Evolutionary conservation across 2,888 invertebrate species (phyloP), one percentile per base, ranked within the genome.

Genomic region (Dryocosmus kuriphilus): DNA sequence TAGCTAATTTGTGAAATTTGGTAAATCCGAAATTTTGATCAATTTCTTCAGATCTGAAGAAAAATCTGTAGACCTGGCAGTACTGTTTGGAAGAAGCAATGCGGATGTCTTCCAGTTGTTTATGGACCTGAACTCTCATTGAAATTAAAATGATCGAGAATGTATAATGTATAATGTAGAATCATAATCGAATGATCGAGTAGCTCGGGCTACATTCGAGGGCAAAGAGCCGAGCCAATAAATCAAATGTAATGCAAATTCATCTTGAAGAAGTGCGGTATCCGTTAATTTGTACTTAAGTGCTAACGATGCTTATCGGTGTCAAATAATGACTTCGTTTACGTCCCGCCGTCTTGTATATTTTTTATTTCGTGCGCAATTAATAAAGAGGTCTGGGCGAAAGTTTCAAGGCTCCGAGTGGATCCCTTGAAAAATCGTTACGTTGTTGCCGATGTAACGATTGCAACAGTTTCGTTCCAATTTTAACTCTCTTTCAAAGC

Each of bases 311-410:
- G 27, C 27, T 71, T 71, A 71, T 71, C 71, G 30, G 71, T 71
- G 71, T 71, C 71, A 71, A 71, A 71, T 32, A 71, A 71, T 71
- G 27, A 71, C 71, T 51, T 71, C 71, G 71, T 71, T 71, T 51
- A 71, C 30, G 51, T 51, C n/a, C n/a, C 51, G 9, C 30, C 7
- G 4, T 71, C 46, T 46, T 63, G 8, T 63, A 32, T 4, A 32
- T n/a, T 16, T 46, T 46, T 63, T 63, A 35, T 67, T 67, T 27
- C 67, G 46, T 67, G 67, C 22, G 67, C 67, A 67, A 67, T 67
- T 67, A 67, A 67, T 67, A 67, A 67, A 67, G 41, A 24, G 24
- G 41, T 24, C 67, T 32, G 41, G 16, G 41, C 41, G 67, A 41
- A 41, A 41, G 41, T 67, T 27, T 67, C 67, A 67, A 67, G 67